Percentiles rank a stretch among this genome's conserved stretches.
These are phyloP conservation scores for Apostichopus leukothele DNA, from an alignment of 53 echinoderm and acorn worm species.

Conservation along the genomic window DNA sequence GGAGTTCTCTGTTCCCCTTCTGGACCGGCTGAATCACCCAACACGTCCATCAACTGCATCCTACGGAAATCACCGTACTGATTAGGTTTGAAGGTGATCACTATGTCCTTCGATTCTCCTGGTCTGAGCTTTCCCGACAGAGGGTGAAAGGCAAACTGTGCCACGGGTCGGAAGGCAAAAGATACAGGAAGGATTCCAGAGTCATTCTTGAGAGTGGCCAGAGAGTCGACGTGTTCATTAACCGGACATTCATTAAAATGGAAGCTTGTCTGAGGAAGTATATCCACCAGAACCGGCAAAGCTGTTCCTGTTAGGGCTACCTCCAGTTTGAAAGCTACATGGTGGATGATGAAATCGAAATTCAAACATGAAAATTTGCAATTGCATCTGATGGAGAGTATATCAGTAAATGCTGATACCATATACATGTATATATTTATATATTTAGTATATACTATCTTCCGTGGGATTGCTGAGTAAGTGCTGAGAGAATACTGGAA, in stretches of 20 bases:
- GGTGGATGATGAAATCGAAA: too few species aligned
- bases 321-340: conserved; percentile 76
- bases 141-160: conserved; percentile 84
- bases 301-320: conserved; percentile 94
- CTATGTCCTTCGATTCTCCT: conserved; percentile 83
- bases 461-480: too few species aligned
- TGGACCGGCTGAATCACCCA: conserved; percentile 78
- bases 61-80: conserved; percentile 91
- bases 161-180: conserved; percentile 83
- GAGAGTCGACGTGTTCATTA: conserved; percentile 85
- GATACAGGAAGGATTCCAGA: conserved; percentile 77
- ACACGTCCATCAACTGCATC: conserved; percentile 70
- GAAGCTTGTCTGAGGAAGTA: conserved; percentile 79
- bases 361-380: too few species aligned
- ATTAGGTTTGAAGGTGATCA: conserved; percentile 97
- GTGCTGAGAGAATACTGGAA: too few species aligned
- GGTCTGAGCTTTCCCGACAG: conserved; percentile 77
- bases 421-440: too few species aligned
- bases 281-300: conserved; percentile 80
- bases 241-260: conserved; percentile 89
- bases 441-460: too few species aligned
- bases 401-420: too few species aligned
- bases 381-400: too few species aligned
- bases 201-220: conserved; percentile 84
- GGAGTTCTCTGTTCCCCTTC: conserved; percentile 51